Conservation (phyloP, 2,113 vertebrate species). For the Solea solea region DNA sequence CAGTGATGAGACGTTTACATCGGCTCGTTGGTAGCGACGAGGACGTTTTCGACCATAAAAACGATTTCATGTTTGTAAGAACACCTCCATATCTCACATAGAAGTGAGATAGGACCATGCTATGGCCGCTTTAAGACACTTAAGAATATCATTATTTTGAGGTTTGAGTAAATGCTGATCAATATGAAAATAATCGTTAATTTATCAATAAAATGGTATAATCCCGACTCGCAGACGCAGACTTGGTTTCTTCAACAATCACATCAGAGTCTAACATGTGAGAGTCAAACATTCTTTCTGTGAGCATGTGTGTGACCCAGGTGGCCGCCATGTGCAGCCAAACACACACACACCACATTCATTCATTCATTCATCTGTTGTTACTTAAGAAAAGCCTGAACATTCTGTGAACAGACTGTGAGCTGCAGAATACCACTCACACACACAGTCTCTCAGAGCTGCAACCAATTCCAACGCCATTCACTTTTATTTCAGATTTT, state of each 20-base stretch:
- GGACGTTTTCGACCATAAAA: too few relatives aligned
- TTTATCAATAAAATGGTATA: too few relatives aligned
- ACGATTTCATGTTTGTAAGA: too few relatives aligned
- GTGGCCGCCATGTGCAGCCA: slow-evolving; percentile 36
- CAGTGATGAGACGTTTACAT: too few relatives aligned
- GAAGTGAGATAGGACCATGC: too few relatives aligned
- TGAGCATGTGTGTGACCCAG: not conserved
- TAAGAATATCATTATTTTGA: too few relatives aligned
- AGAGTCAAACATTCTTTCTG: not conserved
- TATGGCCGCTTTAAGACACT: too few relatives aligned
- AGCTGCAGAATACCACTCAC: slow-evolving; percentile 38
- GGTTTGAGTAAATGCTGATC: too few relatives aligned
- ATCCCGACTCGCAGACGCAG: too few relatives aligned
- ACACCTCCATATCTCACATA: too few relatives aligned
- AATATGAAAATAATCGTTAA: too few relatives aligned
- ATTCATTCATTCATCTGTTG: slow-evolving; percentile 22
- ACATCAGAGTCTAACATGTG: not conserved
- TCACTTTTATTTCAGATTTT: not conserved
- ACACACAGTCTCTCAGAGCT: slow-evolving; percentile 18
- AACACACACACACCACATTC: not conserved
- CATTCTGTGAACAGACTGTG: slow-evolving; percentile 29
- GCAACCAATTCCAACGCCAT: slow-evolving; percentile 27
- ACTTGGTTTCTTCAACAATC: not conserved
- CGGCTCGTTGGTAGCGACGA: too few relatives aligned
- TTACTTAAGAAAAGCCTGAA: slow-evolving; percentile 27